These are phyloP conservation scores for Lethenteron camtschaticum DNA, from an alignment of 2,113 vertebrate genomes.

Conservation along the genomic window DNA sequence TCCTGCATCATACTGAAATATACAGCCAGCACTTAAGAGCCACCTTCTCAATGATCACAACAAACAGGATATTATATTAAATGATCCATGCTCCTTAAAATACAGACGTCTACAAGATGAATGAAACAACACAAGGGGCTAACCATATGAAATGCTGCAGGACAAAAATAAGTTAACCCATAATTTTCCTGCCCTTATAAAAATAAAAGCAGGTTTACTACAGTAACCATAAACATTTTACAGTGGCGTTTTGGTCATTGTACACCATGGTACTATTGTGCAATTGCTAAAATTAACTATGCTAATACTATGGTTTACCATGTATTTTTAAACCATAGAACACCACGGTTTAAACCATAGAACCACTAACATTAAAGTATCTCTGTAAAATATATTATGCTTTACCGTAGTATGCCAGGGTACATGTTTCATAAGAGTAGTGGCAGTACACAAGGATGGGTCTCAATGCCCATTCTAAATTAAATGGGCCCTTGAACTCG, in stretches of 20 bases:
- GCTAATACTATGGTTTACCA: background rate
- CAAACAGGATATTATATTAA: conserved; percentile 6
- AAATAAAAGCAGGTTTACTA: background rate
- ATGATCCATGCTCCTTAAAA: conserved; percentile 4
- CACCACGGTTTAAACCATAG: background rate
- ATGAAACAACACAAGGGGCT: conserved; percentile 6
- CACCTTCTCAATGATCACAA: background rate
- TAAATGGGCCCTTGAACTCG: too few relatives aligned
- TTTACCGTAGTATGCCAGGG: too few relatives aligned
- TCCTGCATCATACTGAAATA: background rate
- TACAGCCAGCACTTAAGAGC: conserved; percentile 1
- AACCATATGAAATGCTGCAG: background rate
- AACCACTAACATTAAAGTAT: too few relatives aligned
- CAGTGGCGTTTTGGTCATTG: too few relatives aligned
- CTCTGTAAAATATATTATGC: too few relatives aligned
- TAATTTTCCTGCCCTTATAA: background rate
- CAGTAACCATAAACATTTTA: too few relatives aligned
- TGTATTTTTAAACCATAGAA: background rate
- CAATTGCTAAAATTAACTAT: background rate
- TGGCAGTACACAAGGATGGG: too few relatives aligned
- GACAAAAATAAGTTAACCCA: conserved; percentile 2
- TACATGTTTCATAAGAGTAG: too few relatives aligned
- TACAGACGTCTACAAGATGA: conserved; percentile 1
- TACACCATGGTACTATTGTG: background rate
- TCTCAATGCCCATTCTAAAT: too few relatives aligned